Base-by-base conservation (phyloP, 2,888 invertebrate species). In the Drosophila austrosaltans region DNA sequence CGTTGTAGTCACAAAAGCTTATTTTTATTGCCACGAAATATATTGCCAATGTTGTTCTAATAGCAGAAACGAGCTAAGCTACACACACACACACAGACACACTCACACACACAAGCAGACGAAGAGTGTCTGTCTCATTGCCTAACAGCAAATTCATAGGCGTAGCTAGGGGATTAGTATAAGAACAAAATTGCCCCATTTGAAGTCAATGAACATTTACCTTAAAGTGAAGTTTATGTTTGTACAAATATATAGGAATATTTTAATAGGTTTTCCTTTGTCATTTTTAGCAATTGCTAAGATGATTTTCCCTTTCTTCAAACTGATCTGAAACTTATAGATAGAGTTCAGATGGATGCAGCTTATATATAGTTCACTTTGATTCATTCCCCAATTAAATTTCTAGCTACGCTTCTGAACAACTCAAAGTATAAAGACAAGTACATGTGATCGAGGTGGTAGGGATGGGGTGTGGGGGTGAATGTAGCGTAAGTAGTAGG, bases 11-110 rank as follows among this genome's bases (percentile, higher is more conserved):
- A 72, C 76, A 74, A 75, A 84, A 86, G 88, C 83, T 83, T 83
- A 86, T 88, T 83, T 88, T 83, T 83, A 83, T 83, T 86, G 83
- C 81, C 87, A 40, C 75, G 76, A 75, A 86, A 83, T 83, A 88
- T 83, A 88, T 83, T 88, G 89, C 73, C 83, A 88, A 83, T 83
- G 83, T 86, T 83, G 88, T 83, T 83, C 89, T 88, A 82, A 88
- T 88, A 83, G 86, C 88, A 88, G 72, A 82, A 88, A 79, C 86
- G 86, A 82, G 85, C 76, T 58, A 32, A 54, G 54, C 54, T 53
- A 25, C 42, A 42, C 28, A 32, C 67, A 54, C 58, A 22, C 39
- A 48, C 39, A 53, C 62, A 40, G 63, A 30, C 8, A n/a, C 66
- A 60, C 70, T 40, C 60, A 10, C 36, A 48, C 39, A 54, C 60